phyloP scores from a whole-genome alignment of 2,113 vertebrate species.

The Paratilapia polleni region DNA sequence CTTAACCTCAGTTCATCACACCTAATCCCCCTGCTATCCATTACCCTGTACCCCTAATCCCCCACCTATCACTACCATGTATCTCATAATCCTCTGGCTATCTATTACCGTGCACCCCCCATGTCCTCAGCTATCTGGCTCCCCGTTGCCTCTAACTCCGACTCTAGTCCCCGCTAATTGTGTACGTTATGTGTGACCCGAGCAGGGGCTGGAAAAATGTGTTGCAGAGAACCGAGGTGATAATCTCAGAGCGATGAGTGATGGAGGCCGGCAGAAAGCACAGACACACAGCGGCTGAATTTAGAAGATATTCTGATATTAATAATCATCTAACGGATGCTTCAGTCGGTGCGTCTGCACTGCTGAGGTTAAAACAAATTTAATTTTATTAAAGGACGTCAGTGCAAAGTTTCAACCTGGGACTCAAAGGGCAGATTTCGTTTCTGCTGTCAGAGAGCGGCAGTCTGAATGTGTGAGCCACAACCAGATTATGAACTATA shows the following conservation, averaged over 20 bases:
- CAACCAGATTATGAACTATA: not conserved
- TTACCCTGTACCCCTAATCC: slow-evolving; percentile 59
- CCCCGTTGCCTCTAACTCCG: not conserved
- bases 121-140: not conserved
- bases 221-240: slow-evolving; percentile 12
- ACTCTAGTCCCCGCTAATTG: slow-evolving; percentile 43
- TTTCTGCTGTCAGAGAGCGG: not conserved
- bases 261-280: slow-evolving; percentile 26
- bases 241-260: slow-evolving; percentile 48
- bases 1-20: slow-evolving; percentile 10
- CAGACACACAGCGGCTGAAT: not conserved
- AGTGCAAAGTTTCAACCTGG: not conserved
- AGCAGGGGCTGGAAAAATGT: slow-evolving; percentile 22
- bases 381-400: not conserved
- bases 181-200: slow-evolving; percentile 24
- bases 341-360: not conserved
- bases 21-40: slow-evolving; percentile 51
- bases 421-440: not conserved
- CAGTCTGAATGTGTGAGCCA: not conserved
- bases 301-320: slow-evolving; percentile 8
- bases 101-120: slow-evolving; percentile 32
- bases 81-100: slow-evolving; percentile 33
- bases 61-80: slow-evolving; percentile 43
- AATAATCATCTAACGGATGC: not conserved
- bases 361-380: accelerated